Evolutionary conservation across 2,888 invertebrate genomes (phyloP).

Genomic region (Patella ulyssiponensis): DNA sequence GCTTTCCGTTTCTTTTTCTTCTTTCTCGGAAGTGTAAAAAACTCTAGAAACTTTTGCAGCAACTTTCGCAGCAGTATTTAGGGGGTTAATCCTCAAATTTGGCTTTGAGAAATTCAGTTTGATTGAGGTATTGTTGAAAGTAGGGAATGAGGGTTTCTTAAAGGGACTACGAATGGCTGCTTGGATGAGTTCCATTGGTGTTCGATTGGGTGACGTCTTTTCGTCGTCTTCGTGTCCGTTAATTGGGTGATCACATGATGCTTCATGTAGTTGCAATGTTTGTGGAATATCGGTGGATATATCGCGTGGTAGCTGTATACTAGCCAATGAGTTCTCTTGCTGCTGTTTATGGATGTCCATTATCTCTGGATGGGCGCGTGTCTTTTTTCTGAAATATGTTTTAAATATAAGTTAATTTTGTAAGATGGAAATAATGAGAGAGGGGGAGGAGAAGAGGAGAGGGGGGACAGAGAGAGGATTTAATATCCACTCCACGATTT

Average conservation of each 20-base stretch:
- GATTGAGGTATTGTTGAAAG: conserved; percentile 8
- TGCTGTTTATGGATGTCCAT: conserved; percentile 65
- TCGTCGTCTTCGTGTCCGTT: background rate
- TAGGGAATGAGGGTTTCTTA: conserved; percentile 19
- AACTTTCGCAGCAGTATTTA: conserved; percentile 25
- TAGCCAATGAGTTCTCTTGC: conserved; percentile 59
- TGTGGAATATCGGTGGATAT: conserved; percentile 54
- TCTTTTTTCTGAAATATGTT: conserved; percentile 55
- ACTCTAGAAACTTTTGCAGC: conserved; percentile 20
- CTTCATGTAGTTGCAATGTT: conserved; percentile 18
- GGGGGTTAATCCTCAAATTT: conserved; percentile 19
- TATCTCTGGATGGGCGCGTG: conserved; percentile 57
- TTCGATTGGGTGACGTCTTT: conserved; percentile 16
- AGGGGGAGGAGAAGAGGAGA: too few relatives aligned
- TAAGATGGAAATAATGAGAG: too few relatives aligned
- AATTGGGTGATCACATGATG: conserved; percentile 20
- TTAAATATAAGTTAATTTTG: too few relatives aligned
- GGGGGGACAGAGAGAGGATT: too few relatives aligned
- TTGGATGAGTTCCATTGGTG: conserved; percentile 19
- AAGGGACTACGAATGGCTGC: conserved; percentile 21
- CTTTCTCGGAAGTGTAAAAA: conserved; percentile 18
- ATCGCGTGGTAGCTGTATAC: conserved; percentile 61
- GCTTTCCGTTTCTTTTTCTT: conserved; percentile 14
- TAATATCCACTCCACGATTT: too few relatives aligned
- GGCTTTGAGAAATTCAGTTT: conserved; percentile 23